Conservation (phyloP, 2,888 invertebrate species). For the Himalopsyche japonica region DNA sequence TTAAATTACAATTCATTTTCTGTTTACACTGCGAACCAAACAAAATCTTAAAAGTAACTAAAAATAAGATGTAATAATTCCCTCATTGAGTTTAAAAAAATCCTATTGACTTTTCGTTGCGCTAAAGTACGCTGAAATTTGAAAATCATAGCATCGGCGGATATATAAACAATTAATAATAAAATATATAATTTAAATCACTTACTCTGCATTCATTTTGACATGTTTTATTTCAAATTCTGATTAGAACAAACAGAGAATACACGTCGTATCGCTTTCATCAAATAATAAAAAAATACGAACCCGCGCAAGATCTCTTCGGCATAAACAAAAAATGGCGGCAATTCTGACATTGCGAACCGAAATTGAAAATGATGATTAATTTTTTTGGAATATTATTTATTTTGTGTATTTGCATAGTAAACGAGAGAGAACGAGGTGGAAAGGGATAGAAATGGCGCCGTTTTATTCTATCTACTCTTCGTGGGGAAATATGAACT, state of each 20-base stretch:
- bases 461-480: slow-evolving; percentile 1
- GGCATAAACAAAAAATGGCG: neutral
- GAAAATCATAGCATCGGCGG: no score
- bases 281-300: neutral
- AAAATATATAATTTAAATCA: no score
- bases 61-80: no score
- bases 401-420: slow-evolving; percentile 29
- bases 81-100: no score
- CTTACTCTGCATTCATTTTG: neutral
- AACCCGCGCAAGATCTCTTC: neutral
- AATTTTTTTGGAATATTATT: slow-evolving; percentile 19
- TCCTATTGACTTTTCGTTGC: no score
- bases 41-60: no score
- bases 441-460: neutral
- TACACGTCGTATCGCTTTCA: neutral
- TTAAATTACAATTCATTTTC: no score
- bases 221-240: neutral
- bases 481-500: slow-evolving; percentile 16
- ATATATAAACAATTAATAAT: no score
- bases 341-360: neutral
- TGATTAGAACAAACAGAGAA: neutral
- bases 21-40: no score
- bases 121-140: no score
- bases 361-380: slow-evolving; percentile 23
- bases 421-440: slow-evolving; percentile 11